Conservation (phyloP, 2,113 vertebrate genomes). For the Lichenostomus cassidix region DNA sequence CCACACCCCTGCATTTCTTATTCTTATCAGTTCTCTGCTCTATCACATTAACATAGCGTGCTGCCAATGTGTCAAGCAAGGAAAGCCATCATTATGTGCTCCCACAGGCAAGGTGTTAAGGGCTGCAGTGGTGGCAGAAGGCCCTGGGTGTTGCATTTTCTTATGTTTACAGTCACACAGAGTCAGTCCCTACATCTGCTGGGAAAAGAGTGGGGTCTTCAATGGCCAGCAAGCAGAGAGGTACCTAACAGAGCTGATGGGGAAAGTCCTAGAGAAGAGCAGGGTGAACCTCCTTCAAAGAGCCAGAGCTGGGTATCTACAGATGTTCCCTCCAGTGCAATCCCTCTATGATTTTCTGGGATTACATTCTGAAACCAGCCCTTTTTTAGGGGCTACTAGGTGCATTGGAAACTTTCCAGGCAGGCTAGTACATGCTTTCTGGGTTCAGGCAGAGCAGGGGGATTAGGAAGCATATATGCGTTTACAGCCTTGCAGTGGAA, state of each 20-base stretch:
- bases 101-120: background rate
- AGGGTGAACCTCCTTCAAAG: background rate
- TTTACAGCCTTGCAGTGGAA: background rate
- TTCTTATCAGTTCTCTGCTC: background rate
- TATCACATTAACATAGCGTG: background rate
- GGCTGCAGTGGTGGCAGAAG: background rate
- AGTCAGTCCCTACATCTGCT: background rate
- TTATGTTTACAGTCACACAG: background rate
- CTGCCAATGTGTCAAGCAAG: background rate
- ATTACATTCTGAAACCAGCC: background rate
- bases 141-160: background rate
- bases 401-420: background rate
- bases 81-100: background rate
- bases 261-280: background rate
- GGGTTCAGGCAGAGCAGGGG: background rate
- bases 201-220: background rate
- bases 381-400: background rate
- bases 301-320: background rate
- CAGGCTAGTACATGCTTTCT: background rate
- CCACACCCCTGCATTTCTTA: background rate
- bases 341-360: background rate
- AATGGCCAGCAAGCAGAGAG: fast-evolving
- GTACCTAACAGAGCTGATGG: fast-evolving
- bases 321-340: background rate
- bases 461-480: background rate